A percentile compares a stretch with the other conserved stretches of the same genome.
Evolutionary conservation across 2,797 vertebrate species (phyloP).

Genomic region (Darevskia nairensis): DNA sequence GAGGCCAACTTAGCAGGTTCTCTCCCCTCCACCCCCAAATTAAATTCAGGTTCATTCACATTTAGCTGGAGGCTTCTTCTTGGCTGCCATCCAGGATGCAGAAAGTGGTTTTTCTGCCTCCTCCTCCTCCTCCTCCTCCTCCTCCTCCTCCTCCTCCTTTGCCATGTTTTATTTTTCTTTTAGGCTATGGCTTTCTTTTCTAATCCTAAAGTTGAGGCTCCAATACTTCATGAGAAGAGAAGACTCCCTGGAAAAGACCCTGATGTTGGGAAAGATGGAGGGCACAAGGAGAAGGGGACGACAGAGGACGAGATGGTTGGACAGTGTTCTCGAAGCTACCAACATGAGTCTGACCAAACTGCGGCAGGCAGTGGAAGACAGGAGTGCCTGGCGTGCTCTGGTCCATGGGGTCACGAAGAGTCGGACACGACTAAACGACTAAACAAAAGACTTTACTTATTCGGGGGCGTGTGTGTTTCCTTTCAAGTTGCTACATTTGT

Average conservation of each 20-base stretch:
- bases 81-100: slow-evolving; percentile 62
- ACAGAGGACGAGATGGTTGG: too few relatives aligned
- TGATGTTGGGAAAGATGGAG: too few relatives aligned
- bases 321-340: too few relatives aligned
- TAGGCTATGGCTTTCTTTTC: slow-evolving; percentile 21
- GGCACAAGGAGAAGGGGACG: too few relatives aligned
- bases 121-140: slow-evolving; percentile 15
- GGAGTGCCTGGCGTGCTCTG: too few relatives aligned
- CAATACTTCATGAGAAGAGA: too few relatives aligned
- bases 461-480: background rate
- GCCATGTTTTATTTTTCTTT: slow-evolving; percentile 49
- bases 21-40: slow-evolving; percentile 66
- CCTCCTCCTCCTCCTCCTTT: slow-evolving; percentile 43
- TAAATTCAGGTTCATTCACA: slow-evolving; percentile 63
- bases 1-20: slow-evolving; percentile 48
- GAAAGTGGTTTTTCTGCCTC: slow-evolving; percentile 50
- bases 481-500: slow-evolving; percentile 52
- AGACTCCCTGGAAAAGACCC: too few relatives aligned
- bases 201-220: background rate
- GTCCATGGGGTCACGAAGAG: too few relatives aligned
- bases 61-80: slow-evolving; percentile 62
- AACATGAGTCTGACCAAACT: too few relatives aligned
- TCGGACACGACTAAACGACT: too few relatives aligned
- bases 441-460: slow-evolving; percentile 29
- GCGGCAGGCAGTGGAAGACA: too few relatives aligned